Evolutionary conservation across 2,113 vertebrate species (phyloP).

Genomic region (Rattus rattus): DNA sequence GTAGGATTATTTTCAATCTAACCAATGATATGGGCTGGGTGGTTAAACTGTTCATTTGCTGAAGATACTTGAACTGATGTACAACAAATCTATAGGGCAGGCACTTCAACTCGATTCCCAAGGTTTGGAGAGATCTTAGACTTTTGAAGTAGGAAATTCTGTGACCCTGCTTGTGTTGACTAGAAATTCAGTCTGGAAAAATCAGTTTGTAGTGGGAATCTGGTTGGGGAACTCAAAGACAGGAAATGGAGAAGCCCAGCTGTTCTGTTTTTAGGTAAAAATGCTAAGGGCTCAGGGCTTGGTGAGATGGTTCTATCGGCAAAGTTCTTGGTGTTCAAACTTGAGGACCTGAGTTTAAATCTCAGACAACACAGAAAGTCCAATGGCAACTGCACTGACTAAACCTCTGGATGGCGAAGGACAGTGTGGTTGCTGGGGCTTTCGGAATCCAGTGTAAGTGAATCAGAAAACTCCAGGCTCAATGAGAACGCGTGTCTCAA

Average conservation of each 20-base stretch:
- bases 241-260: background rate
- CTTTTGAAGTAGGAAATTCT: background rate
- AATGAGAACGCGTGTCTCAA: background rate
- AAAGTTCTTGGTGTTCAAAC: background rate
- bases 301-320: background rate
- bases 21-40: background rate
- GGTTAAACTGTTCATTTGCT: background rate
- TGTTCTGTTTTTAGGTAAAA: background rate
- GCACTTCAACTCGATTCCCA: background rate
- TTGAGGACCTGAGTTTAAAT: background rate
- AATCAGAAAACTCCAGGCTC: background rate
- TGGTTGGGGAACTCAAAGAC: background rate
- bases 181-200: background rate
- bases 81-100: background rate
- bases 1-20: conserved; percentile 74
- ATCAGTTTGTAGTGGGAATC: background rate
- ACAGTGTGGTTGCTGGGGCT: too few species aligned
- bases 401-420: too few species aligned
- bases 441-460: too few species aligned
- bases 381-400: too few species aligned
- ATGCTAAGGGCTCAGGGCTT: background rate
- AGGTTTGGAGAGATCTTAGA: background rate
- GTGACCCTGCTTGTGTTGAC: background rate
- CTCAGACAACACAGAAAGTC: background rate
- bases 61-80: background rate